These are phyloP conservation scores for Etheostoma spectabile DNA, from an alignment of 2,113 vertebrate species.

Conservation along the genomic window DNA sequence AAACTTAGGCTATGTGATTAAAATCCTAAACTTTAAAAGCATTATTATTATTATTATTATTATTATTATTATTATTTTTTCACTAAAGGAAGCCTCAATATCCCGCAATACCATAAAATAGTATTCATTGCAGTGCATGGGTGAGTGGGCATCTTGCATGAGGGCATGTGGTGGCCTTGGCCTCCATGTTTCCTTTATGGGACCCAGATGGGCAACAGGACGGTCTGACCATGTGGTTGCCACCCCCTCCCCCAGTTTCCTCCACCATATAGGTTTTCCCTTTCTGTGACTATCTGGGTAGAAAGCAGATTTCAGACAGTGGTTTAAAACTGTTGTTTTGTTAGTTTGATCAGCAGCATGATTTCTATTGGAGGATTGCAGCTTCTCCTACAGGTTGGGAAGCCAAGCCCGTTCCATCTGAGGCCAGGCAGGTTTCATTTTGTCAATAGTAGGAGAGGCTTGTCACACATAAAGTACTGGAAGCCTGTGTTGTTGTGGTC, in stretches of 20 bases:
- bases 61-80: background rate
- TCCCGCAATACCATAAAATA: slow-evolving; percentile 22
- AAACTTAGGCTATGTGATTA: background rate
- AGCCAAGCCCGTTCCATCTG: background rate
- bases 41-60: background rate
- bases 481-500: background rate
- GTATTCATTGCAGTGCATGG: slow-evolving; percentile 63
- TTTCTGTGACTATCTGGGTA: slow-evolving; percentile 24
- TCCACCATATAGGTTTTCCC: slow-evolving; percentile 37
- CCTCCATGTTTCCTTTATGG: slow-evolving; percentile 79
- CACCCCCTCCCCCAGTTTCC: slow-evolving; percentile 66
- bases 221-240: slow-evolving; percentile 82
- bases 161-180: slow-evolving; percentile 80
- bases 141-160: slow-evolving; percentile 71
- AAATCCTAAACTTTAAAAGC: background rate
- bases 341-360: slow-evolving; percentile 19
- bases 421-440: background rate
- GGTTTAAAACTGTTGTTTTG: background rate
- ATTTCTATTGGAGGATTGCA: slow-evolving; percentile 18
- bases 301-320: slow-evolving; percentile 21
- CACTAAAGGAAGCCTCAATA: background rate
- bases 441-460: background rate
- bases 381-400: slow-evolving; percentile 7
- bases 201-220: slow-evolving; percentile 85
- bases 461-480: slow-evolving; percentile 3